Base-by-base conservation (phyloP, 53 echinoderm and acorn worm genomes). In the Patiria pectinifera region DNA sequence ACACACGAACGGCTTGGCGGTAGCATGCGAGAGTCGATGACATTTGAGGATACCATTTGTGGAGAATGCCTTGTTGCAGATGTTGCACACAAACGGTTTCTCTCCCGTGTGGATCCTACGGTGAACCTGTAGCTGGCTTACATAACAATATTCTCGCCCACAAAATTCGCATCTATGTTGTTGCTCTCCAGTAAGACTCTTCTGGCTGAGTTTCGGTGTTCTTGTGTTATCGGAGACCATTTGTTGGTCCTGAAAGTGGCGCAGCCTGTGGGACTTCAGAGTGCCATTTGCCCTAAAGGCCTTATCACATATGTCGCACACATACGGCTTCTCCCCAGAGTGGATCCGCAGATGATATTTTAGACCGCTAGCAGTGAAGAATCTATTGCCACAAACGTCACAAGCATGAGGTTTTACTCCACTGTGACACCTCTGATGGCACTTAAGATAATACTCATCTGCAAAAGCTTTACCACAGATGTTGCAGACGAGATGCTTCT, bases 401-500 rank as follows among this genome's bases (percentile, higher is more conserved):
- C 80, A 80, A 14, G 19, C 49, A 48, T 25, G 43, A 11, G 80
- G 48, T 60, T 93, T 93, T 59, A 76, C 93, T 44, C 90, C 82
- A 24, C 60, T 92, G 82, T 94, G 94, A 21, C 61, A 19, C 25
- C 82, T 74, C 87, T 82, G 86, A 77, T 94, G 94, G 6, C 76
- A 74, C 63, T 59, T 86, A 11, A 91, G 86, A 84, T 79, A 85
- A 22, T 91, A 80, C 3, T 81, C 72, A 24, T 82, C 83, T 21
- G 91, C 62, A 81, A 94, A 94, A 4, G 45, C 4, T 71, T 74
- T 94, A 25, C 83, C 87, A 49, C 94, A 94, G 11, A 59, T 91
- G 53, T 86, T 59, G 22, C 94, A 94, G 22, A 76, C 74, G 45
- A 72, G 86, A 22, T 78, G 91, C 61, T 86, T 85, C 4, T 91